A percentile compares a stretch with the other conserved stretches of the same genome.
Evolutionary conservation across 2,113 vertebrate species (phyloP).

Genomic region (Elephas maximus): DNA sequence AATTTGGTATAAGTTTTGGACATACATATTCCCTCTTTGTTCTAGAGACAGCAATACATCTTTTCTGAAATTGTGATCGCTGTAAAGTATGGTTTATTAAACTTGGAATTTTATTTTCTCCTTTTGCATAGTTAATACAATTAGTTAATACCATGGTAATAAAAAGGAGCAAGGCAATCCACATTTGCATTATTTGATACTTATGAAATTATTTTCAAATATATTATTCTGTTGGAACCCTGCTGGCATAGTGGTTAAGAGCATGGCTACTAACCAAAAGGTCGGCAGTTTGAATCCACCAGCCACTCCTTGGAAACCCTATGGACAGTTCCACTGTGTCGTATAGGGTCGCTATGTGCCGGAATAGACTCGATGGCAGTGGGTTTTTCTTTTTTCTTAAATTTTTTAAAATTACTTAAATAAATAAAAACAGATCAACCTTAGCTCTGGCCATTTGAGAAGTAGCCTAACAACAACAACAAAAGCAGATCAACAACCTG

Average conservation of each 20-base stretch:
- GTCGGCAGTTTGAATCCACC: too few species aligned
- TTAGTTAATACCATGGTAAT: neutral
- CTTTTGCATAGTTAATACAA: conserved; percentile 16
- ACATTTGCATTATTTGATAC: conserved; percentile 30
- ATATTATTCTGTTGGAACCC: too few species aligned
- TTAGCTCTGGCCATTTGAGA: too few species aligned
- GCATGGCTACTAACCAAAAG: too few species aligned
- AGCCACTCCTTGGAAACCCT: too few species aligned
- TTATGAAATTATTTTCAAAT: neutral
- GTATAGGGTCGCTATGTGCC: too few species aligned
- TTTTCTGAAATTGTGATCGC: conserved; percentile 28
- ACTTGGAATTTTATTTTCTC: conserved; percentile 36
- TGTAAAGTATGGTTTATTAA: conserved; percentile 26
- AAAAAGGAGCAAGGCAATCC: neutral
- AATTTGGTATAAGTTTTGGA: neutral
- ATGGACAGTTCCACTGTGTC: too few species aligned
- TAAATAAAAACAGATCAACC: neutral
- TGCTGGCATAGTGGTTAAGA: too few species aligned
- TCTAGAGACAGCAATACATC: neutral
- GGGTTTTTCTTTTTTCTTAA: too few species aligned
- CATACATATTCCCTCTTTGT: neutral
- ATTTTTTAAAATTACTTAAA: neutral
- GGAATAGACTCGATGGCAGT: too few species aligned
- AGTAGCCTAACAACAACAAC: neutral
- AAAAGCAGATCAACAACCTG: neutral